Conservation (phyloP, 92 coral and sea anemone species). For the Chrysogorgia sp. region DNA sequence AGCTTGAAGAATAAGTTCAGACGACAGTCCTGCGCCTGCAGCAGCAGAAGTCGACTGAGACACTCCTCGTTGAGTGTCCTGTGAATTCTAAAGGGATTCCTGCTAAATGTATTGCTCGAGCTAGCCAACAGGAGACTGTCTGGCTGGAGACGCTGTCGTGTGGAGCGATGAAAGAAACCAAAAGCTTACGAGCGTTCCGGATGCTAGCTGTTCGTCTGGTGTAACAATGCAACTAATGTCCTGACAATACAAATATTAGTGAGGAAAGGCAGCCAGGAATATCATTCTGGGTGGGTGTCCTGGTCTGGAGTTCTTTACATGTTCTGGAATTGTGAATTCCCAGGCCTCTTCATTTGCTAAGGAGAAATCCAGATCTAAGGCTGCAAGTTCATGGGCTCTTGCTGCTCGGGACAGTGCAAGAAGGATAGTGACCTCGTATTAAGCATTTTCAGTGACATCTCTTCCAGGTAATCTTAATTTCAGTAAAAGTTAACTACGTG, state of each 20-base stretch:
- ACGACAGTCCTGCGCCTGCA: no score
- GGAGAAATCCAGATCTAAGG: conserved; percentile 47
- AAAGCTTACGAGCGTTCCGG: conserved; percentile 37
- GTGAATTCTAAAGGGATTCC: conserved; percentile 41
- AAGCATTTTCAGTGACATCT: conserved; percentile 37
- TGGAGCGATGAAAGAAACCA: conserved; percentile 48
- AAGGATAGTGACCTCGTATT: conserved; percentile 28
- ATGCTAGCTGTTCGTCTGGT: conserved; percentile 34
- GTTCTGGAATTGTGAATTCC: conserved; percentile 44
- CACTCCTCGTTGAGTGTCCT: conserved; percentile 49
- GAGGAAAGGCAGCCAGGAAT: conserved; percentile 27
- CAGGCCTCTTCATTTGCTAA: conserved; percentile 39
- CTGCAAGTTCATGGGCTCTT: conserved; percentile 51
- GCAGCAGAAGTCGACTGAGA: conserved; percentile 64
- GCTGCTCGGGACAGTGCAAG: conserved; percentile 60
- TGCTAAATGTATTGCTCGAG: conserved; percentile 40
- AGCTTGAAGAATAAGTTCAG: conserved; percentile 38
- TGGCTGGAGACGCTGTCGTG: conserved; percentile 42
- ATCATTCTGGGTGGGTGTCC: conserved; percentile 40
- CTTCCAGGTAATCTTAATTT: conserved; percentile 38
- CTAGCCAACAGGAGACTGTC: conserved; percentile 61
- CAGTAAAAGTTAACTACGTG: conserved; percentile 19
- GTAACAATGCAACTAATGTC: conserved; percentile 28
- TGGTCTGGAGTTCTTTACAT: conserved; percentile 40
- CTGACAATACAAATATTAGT: conserved; percentile 36